Percentiles rank a stretch among this genome's conserved stretches.
Evolutionary conservation across 2,888 invertebrate genomes (phyloP).

Genomic region (Papilio demoleus): DNA sequence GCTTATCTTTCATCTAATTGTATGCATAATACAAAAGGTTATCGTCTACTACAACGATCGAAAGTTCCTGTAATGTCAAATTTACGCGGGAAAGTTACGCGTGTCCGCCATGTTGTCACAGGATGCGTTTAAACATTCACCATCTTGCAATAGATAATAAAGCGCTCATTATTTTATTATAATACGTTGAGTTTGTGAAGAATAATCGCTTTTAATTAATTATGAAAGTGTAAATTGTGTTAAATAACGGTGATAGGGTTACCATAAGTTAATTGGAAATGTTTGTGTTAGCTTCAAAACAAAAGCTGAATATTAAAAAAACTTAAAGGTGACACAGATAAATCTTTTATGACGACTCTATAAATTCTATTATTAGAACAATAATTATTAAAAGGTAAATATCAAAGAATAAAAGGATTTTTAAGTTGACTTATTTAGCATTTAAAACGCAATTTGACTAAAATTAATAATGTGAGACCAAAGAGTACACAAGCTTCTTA

Average conservation of each 20-base stretch:
- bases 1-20: conserved; percentile 2
- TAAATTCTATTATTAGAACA: too few relatives aligned
- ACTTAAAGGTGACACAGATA: too few relatives aligned
- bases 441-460: too few relatives aligned
- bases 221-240: conserved; percentile 24
- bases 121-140: conserved; percentile 18
- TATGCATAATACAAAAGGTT: neutral
- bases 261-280: conserved; percentile 16
- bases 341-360: neutral
- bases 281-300: neutral
- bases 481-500: neutral
- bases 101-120: conserved; percentile 18
- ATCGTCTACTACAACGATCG: conserved; percentile 7
- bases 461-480: neutral
- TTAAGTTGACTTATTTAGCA: too few relatives aligned
- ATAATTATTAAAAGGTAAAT: too few relatives aligned
- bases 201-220: conserved; percentile 14
- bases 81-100: conserved; percentile 29
- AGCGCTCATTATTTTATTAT: conserved; percentile 28
- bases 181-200: conserved; percentile 16
- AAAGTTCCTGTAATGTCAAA: conserved; percentile 31
- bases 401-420: too few relatives aligned
- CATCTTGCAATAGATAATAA: conserved; percentile 25
- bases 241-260: conserved; percentile 32
- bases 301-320: neutral